These are phyloP conservation scores for Alsophila aescularia DNA, from an alignment of 2,888 invertebrate species.

Conservation along the genomic window DNA sequence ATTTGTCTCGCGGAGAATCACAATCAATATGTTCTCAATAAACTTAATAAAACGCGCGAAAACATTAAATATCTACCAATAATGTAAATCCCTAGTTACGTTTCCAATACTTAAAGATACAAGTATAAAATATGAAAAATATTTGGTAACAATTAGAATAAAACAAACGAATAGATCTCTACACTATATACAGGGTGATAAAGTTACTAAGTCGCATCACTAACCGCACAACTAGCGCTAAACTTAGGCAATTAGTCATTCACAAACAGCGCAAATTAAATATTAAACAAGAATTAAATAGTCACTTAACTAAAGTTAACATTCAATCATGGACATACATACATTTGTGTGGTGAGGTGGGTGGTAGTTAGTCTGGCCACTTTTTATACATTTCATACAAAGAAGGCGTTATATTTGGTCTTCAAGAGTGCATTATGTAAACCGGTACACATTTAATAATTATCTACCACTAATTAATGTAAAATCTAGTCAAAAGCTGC, in stretches of 20 bases:
- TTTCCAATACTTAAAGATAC: conserved; percentile 31
- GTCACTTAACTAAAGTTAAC: conserved; percentile 26
- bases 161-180: conserved; percentile 46
- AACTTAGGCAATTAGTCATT: conserved; percentile 50
- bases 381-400: conserved; percentile 27
- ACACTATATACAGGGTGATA: conserved; percentile 41
- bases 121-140: conserved; percentile 71
- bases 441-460: conserved; percentile 23
- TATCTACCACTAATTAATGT: conserved; percentile 10
- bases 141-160: conserved; percentile 82
- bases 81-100: conserved; percentile 11
- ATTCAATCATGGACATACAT: conserved; percentile 26
- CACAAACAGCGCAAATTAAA: conserved; percentile 26
- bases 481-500: conserved; percentile 5
- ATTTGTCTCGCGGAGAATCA: conserved; percentile 5
- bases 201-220: conserved; percentile 53
- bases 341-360: conserved; percentile 35
- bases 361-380: conserved; percentile 39
- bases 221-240: conserved; percentile 70
- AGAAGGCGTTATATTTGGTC: conserved; percentile 35
- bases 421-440: conserved; percentile 7
- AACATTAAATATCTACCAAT: conserved; percentile 8
- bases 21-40: conserved; percentile 10
- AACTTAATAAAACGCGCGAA: conserved; percentile 14
- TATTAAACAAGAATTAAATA: conserved; percentile 35